Conservation (phyloP, 2,888 invertebrate genomes). For the Molorchus minor region DNA sequence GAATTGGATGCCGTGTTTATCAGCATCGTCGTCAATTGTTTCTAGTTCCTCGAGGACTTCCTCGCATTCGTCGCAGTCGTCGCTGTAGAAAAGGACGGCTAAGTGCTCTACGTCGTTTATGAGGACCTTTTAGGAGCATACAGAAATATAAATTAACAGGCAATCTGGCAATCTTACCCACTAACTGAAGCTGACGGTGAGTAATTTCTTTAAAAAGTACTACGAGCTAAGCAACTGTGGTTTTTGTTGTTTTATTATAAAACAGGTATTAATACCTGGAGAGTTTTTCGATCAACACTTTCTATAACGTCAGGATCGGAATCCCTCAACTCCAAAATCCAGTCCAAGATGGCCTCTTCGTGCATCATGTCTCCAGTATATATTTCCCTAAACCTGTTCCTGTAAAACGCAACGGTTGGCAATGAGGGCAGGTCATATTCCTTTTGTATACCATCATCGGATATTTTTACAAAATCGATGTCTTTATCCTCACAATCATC, state of each 20-base stretch:
- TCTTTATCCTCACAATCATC: slow-evolving; percentile 92
- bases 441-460: slow-evolving; percentile 85
- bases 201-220: too few species aligned
- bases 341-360: slow-evolving; percentile 88
- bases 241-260: too few species aligned
- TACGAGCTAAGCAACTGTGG: too few species aligned
- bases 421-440: slow-evolving; percentile 86
- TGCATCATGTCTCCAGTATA: slow-evolving; percentile 91
- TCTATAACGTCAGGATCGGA: slow-evolving; percentile 90
- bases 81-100: slow-evolving; percentile 87
- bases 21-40: slow-evolving; percentile 92
- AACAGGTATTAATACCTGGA: slow-evolving; percentile 72
- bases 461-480: slow-evolving; percentile 91
- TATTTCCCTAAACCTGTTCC: slow-evolving; percentile 87
- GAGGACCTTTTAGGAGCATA: slow-evolving; percentile 67
- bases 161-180: too few species aligned
- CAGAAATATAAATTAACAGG: too few species aligned
- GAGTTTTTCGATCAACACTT: slow-evolving; percentile 87
- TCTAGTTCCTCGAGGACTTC: slow-evolving; percentile 88
- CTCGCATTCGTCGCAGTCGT: slow-evolving; percentile 86
- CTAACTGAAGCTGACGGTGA: too few species aligned
- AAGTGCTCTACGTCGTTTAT: slow-evolving; percentile 91
- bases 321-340: slow-evolving; percentile 87
- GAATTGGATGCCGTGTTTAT: slow-evolving; percentile 91
- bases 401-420: slow-evolving; percentile 86